Conservation (phyloP, 2,888 invertebrate species). For the Stenchaetothrips biformis region DNA sequence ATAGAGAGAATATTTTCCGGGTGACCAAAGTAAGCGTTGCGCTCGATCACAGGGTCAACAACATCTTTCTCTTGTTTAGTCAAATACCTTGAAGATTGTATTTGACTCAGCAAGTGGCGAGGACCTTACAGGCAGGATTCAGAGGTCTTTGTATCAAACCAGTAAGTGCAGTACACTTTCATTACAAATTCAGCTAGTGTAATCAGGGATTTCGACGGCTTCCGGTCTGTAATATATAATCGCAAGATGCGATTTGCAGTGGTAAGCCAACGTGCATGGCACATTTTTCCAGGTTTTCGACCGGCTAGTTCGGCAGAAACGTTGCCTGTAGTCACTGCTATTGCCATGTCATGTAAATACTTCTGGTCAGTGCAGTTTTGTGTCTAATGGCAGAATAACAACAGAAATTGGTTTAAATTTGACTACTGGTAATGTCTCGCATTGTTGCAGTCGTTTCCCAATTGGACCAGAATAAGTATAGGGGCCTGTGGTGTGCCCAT, state of each 20-base stretch:
- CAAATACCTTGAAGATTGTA: neutral
- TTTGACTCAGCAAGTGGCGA: neutral
- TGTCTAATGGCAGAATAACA: too few relatives aligned
- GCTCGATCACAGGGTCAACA: neutral
- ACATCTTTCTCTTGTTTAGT: neutral
- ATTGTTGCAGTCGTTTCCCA: constrained; percentile 13
- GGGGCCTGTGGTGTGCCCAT: constrained; percentile 26
- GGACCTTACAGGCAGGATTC: neutral
- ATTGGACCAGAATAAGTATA: constrained; percentile 11
- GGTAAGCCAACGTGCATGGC: neutral
- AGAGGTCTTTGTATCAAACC: neutral
- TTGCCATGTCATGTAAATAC: neutral
- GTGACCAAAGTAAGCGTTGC: neutral
- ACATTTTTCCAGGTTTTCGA: neutral
- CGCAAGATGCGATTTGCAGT: neutral
- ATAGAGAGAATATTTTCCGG: neutral
- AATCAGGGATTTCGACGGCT: neutral
- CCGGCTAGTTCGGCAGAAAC: neutral
- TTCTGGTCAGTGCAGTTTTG: neutral
- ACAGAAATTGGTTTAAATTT: neutral
- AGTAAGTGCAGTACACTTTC: neutral
- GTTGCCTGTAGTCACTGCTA: neutral
- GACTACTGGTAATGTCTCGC: constrained; percentile 5
- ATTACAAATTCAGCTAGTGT: neutral
- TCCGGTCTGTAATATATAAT: neutral